A percentile compares a stretch with the other conserved stretches of the same genome.
Evolutionary conservation across 2,797 vertebrate species (phyloP).

Genomic region (Melanotaenia maccullochi): DNA sequence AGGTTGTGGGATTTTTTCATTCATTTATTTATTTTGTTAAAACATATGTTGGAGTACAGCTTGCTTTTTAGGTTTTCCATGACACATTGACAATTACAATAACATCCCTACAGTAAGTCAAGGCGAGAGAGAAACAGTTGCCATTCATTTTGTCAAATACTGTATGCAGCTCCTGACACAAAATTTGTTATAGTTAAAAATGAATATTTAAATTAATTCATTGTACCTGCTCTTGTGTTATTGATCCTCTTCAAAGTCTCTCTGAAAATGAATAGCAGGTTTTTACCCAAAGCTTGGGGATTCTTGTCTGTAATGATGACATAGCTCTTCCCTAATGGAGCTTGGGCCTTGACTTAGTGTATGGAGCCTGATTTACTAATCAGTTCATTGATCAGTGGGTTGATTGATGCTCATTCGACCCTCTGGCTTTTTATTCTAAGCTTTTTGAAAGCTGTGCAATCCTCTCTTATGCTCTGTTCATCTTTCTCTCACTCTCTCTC

Average conservation of each 20-base stretch:
- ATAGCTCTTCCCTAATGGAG: slow-evolving; percentile 79
- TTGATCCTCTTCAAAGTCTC: slow-evolving; percentile 54
- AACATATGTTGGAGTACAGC: too few relatives aligned
- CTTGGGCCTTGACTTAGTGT: slow-evolving; percentile 77
- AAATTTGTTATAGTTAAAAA: slow-evolving; percentile 42
- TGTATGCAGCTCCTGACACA: slow-evolving; percentile 34
- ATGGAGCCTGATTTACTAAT: slow-evolving; percentile 76
- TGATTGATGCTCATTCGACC: slow-evolving; percentile 67
- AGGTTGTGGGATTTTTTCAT: slow-evolving; percentile 2
- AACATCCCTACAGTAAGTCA: not conserved
- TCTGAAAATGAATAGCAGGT: slow-evolving; percentile 62
- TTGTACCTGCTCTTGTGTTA: slow-evolving; percentile 48
- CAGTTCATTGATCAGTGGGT: slow-evolving; percentile 74
- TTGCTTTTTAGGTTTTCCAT: too few relatives aligned
- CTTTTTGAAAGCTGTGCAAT: slow-evolving; percentile 48
- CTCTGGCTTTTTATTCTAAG: slow-evolving; percentile 53
- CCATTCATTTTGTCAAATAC: slow-evolving; percentile 11
- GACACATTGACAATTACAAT: not conserved
- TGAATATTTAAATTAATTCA: slow-evolving; percentile 37
- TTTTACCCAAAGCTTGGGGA: slow-evolving; percentile 65
- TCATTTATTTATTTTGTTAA: too few relatives aligned
- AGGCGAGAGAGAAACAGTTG: not conserved
- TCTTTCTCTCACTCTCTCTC: slow-evolving; percentile 27
- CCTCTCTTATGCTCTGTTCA: slow-evolving; percentile 55
- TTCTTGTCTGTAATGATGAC: slow-evolving; percentile 76